These are phyloP conservation scores for Danio albolineatus DNA, from an alignment of 2,797 vertebrate species.

Conservation along the genomic window DNA sequence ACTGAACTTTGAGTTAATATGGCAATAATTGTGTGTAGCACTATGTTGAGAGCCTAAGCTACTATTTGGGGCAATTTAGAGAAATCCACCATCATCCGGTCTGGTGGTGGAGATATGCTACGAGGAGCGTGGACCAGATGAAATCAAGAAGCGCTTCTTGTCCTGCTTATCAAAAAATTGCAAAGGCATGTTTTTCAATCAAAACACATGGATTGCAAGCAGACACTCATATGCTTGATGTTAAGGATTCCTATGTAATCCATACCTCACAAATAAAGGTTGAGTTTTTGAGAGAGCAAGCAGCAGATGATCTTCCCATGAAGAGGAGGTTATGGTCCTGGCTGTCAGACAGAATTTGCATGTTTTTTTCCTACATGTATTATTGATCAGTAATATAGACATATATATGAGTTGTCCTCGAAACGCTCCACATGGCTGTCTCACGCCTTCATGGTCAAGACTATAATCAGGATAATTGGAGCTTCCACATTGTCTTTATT, in stretches of 20 bases:
- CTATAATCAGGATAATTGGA: slow-evolving; percentile 61
- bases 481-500: slow-evolving; percentile 60
- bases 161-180: slow-evolving; percentile 53
- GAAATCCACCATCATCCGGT: slow-evolving; percentile 22
- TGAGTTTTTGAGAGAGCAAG: slow-evolving; percentile 24
- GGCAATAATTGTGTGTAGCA: neutral
- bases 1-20: slow-evolving; percentile 6
- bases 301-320: slow-evolving; percentile 26
- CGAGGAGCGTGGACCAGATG: slow-evolving; percentile 25
- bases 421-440: slow-evolving; percentile 53
- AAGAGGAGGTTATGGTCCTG: neutral
- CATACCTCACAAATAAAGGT: slow-evolving; percentile 52
- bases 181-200: slow-evolving; percentile 55
- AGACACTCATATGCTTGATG: slow-evolving; percentile 55
- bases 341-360: slow-evolving; percentile 46
- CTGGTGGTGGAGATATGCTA: slow-evolving; percentile 13
- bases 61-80: slow-evolving; percentile 28
- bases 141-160: slow-evolving; percentile 39
- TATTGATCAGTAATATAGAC: slow-evolving; percentile 48
- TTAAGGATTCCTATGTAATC: slow-evolving; percentile 55
- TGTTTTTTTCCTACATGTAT: slow-evolving; percentile 40
- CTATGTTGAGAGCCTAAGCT: slow-evolving; percentile 7
- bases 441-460: slow-evolving; percentile 51
- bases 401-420: slow-evolving; percentile 32
- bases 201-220: slow-evolving; percentile 57